Evolutionary conservation across 2,888 invertebrate species (phyloP).

Genomic region (Liposcelis brunnea): DNA sequence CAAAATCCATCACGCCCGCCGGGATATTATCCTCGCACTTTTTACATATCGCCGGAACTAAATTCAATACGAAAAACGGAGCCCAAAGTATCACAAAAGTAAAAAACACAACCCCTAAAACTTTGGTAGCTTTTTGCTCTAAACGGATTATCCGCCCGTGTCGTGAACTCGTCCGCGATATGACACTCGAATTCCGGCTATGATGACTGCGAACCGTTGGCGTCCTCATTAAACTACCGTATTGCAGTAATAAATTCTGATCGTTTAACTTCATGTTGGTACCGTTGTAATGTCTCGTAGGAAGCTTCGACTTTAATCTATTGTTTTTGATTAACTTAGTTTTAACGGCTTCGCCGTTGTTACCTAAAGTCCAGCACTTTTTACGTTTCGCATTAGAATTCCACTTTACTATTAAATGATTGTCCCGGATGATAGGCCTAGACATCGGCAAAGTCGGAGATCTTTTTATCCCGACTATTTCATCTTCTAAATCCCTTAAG

Average conservation of each 20-base stretch:
- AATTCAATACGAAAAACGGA: conserved; percentile 84
- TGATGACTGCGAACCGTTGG: conserved; percentile 47
- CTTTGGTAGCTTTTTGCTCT: conserved; percentile 94
- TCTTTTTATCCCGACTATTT: too few relatives aligned
- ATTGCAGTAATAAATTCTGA: background rate
- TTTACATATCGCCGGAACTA: conserved; percentile 66
- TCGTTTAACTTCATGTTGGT: background rate
- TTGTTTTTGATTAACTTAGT: background rate
- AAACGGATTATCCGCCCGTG: conserved; percentile 70
- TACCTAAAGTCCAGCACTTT: background rate
- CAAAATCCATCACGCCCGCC: conserved; percentile 67
- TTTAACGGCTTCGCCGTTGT: background rate
- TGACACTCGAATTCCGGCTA: conserved; percentile 62
- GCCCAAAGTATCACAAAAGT: conserved; percentile 90
- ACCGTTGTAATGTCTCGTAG: background rate
- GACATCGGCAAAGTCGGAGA: background rate
- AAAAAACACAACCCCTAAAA: conserved; percentile 84
- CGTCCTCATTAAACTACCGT: conserved; percentile 3
- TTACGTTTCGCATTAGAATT: background rate
- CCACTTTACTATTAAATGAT: conserved; percentile 5
- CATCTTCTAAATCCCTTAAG: too few relatives aligned
- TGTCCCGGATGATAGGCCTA: background rate
- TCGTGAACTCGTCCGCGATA: conserved; percentile 54
- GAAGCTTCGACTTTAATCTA: too few relatives aligned
- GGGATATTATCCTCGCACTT: conserved; percentile 60